Percentiles rank a stretch among this genome's conserved stretches.
Evolutionary conservation across 2,113 vertebrate species (phyloP).

Genomic region (Origma solitaria): DNA sequence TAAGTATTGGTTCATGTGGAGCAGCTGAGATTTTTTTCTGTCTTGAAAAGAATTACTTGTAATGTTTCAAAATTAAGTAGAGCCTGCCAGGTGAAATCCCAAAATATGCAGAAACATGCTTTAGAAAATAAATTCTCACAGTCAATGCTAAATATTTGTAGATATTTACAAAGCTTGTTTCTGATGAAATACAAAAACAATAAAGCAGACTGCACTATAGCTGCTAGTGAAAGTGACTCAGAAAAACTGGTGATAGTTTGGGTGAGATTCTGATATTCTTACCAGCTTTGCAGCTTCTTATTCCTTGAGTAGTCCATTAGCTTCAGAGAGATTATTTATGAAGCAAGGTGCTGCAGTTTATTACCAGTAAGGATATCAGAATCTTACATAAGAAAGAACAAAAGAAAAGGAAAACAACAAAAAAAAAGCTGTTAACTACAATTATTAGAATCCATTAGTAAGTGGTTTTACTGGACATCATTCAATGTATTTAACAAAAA

Average conservation of each 20-base stretch:
- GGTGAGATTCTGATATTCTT: slow-evolving; percentile 31
- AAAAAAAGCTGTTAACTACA: background rate
- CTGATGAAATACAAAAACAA: background rate
- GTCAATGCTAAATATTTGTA: background rate
- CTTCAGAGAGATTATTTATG: slow-evolving; percentile 11
- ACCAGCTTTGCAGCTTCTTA: slow-evolving; percentile 8
- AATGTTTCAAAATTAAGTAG: background rate
- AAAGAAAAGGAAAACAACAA: accelerated
- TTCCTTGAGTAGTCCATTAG: background rate
- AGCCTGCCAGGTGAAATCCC: background rate
- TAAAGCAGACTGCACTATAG: background rate
- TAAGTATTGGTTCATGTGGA: background rate
- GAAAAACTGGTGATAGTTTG: background rate
- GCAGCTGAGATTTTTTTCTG: background rate
- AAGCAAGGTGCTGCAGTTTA: slow-evolving; percentile 20
- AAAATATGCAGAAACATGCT: background rate
- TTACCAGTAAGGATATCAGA: slow-evolving; percentile 35
- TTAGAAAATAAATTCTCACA: background rate
- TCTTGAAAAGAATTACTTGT: background rate
- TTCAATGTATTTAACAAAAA: background rate
- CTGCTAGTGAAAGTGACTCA: background rate
- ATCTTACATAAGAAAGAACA: background rate
- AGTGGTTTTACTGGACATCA: background rate
- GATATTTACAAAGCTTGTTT: background rate
- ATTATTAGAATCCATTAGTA: background rate